phyloP scores from a whole-genome alignment of 37 sponge, comb jelly and placozoan species.

The Tethya wilhelma region DNA sequence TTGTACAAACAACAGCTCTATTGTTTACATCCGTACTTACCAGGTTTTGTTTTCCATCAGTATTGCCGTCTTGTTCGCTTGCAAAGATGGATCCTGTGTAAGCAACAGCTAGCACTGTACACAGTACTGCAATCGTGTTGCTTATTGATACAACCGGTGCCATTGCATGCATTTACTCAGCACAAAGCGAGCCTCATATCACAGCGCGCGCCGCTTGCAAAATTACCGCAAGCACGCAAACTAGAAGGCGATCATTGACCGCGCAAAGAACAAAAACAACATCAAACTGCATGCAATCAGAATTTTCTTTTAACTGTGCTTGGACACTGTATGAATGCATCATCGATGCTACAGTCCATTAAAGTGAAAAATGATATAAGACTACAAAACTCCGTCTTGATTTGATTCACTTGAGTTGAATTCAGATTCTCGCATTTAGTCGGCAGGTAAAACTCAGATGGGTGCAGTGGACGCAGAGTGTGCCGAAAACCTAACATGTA shows the following conservation, averaged over 20 bases:
- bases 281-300: neutral
- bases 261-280: neutral
- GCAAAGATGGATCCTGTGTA: too few relatives aligned
- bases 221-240: neutral
- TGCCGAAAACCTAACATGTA: slow-evolving; percentile 22
- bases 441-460: slow-evolving; percentile 4
- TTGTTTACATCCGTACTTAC: too few relatives aligned
- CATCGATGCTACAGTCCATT: neutral
- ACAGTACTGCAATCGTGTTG: neutral
- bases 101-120: neutral
- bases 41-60: too few relatives aligned
- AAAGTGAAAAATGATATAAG: neutral
- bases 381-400: slow-evolving; percentile 12
- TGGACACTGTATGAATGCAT: slow-evolving; percentile 16
- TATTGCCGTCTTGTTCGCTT: too few relatives aligned
- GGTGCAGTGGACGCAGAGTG: neutral
- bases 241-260: neutral
- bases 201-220: neutral
- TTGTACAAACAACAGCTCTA: too few relatives aligned
- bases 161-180: neutral
- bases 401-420: too few relatives aligned
- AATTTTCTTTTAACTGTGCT: neutral
- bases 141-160: neutral
- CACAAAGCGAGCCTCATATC: neutral
- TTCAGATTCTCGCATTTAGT: neutral